phyloP scores from a whole-genome alignment of 1,140 invertebrate genomes.

The Aphelinus atriplicis region DNA sequence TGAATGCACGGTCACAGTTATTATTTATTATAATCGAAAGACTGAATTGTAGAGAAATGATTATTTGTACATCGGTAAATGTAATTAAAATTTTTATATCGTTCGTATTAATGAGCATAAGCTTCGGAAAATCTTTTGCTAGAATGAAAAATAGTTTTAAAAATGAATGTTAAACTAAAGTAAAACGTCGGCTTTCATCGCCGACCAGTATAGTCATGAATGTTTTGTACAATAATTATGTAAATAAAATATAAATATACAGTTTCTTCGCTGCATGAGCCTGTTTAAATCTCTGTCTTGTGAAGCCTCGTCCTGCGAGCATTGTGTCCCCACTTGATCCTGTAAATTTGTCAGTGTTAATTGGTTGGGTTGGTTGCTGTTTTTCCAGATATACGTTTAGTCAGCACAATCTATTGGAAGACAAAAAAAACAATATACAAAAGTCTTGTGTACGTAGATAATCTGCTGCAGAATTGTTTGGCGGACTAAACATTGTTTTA shows the following conservation, averaged over 20 bases:
- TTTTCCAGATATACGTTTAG: constrained; percentile 68
- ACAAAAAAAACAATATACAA: constrained; percentile 32
- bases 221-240: constrained; percentile 53
- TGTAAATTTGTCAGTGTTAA: constrained; percentile 53
- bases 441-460: constrained; percentile 38
- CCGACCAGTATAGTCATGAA: constrained; percentile 30
- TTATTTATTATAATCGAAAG: constrained; percentile 42
- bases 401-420: constrained; percentile 42
- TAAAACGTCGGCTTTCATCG: not conserved
- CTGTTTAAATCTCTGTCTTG: constrained; percentile 56
- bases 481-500: constrained; percentile 59
- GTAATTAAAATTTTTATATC: constrained; percentile 15
- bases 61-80: constrained; percentile 20
- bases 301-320: constrained; percentile 48
- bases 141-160: constrained; percentile 9
- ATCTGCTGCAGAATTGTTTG: constrained; percentile 33
- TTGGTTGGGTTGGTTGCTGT: constrained; percentile 63
- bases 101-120: not conserved
- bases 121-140: not conserved
- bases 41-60: constrained; percentile 29
- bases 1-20: constrained; percentile 3
- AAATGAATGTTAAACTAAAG: constrained; percentile 6
- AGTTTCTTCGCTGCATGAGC: constrained; percentile 60
- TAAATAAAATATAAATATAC: constrained; percentile 57
- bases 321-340: constrained; percentile 39